Conservation (phyloP, 1,140 invertebrate species). For the Elymnias hypermnestra region DNA sequence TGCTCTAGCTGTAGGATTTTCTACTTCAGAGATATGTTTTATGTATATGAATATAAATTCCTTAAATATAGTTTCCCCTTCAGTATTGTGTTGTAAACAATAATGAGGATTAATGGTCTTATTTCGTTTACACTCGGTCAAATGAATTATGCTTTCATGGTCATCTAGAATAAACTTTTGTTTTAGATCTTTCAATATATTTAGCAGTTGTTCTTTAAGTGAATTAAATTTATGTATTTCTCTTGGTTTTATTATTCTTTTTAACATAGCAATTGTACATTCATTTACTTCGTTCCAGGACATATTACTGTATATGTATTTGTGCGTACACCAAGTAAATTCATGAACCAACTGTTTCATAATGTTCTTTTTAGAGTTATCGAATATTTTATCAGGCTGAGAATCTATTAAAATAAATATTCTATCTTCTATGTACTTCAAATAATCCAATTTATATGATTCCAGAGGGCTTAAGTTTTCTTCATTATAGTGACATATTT, state of each 20-base stretch:
- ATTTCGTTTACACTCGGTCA: slow-evolving; percentile 3
- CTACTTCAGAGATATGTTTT: slow-evolving; percentile 30
- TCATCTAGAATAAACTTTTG: neutral
- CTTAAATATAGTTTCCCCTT: slow-evolving; percentile 24
- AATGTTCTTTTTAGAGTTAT: neutral
- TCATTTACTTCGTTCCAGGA: neutral
- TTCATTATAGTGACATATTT: too few relatives aligned
- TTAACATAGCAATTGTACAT: neutral
- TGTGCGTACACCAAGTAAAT: neutral
- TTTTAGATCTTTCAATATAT: neutral
- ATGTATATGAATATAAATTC: slow-evolving; percentile 35
- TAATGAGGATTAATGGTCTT: neutral
- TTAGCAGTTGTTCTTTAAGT: neutral
- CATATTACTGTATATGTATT: neutral
- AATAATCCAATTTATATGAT: too few relatives aligned
- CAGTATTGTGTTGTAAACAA: neutral
- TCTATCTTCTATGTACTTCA: neutral
- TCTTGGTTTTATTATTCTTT: slow-evolving; percentile 1
- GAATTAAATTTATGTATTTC: neutral
- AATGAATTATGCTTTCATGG: neutral
- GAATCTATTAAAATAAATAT: neutral
- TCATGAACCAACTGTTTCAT: neutral
- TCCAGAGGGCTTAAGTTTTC: too few relatives aligned
- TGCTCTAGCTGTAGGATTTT: slow-evolving; percentile 24
- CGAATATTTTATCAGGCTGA: neutral